Conservation (phyloP, 2,113 vertebrate species). For the Sapajus apella region DNA sequence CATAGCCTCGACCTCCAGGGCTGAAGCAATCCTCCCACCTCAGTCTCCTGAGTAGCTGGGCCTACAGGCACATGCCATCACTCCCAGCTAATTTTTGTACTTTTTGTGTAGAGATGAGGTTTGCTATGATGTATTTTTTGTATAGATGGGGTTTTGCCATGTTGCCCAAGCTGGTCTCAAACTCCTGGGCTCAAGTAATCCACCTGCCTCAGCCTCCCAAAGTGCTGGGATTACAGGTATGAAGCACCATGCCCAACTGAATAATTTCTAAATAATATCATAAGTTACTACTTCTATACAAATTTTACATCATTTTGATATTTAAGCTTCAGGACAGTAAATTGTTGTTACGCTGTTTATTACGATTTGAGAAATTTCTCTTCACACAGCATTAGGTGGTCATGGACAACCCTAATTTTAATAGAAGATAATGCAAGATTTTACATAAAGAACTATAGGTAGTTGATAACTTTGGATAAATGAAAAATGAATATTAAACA, state of each 20-base stretch:
- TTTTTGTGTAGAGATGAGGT: too few species aligned
- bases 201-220: too few species aligned
- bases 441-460: neutral
- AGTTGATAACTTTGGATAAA: neutral
- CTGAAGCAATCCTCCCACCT: too few species aligned
- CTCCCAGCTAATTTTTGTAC: too few species aligned
- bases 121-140: too few species aligned
- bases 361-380: neutral
- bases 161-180: too few species aligned
- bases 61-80: too few species aligned
- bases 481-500: neutral
- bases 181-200: too few species aligned
- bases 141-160: too few species aligned
- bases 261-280: neutral
- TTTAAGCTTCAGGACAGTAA: neutral
- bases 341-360: neutral
- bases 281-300: neutral
- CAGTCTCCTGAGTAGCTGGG: too few species aligned
- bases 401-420: neutral
- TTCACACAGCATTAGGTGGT: slow-evolving; percentile 21
- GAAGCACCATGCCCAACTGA: neutral
- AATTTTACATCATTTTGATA: neutral
- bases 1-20: too few species aligned
- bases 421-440: neutral
- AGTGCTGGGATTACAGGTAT: too few species aligned